These are phyloP conservation scores for Beroe ovata DNA, from an alignment of 37 sponge, comb jelly and placozoan species.

Conservation along the genomic window DNA sequence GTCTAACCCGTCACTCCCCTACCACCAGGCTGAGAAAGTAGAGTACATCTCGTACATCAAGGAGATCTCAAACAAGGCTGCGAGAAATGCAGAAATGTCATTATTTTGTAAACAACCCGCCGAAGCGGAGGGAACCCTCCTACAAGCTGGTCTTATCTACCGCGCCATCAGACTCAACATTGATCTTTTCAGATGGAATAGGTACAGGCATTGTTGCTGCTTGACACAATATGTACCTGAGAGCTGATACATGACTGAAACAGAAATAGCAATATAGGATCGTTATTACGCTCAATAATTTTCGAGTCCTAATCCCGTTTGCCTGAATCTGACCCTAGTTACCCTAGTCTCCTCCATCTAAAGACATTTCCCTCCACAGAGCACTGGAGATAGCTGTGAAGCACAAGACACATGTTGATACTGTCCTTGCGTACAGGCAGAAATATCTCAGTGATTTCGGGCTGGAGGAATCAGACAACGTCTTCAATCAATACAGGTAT, in stretches of 20 bases:
- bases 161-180: constrained; percentile 88
- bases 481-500: constrained; percentile 76
- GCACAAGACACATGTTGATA: constrained; percentile 96
- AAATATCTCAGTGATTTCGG: constrained; percentile 77
- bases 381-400: constrained; percentile 89
- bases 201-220: no score
- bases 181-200: constrained; percentile 86
- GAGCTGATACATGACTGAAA: no score
- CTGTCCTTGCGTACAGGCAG: constrained; percentile 88
- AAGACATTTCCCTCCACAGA: constrained; percentile 47
- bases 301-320: no score
- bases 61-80: constrained; percentile 71
- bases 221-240: background rate
- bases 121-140: constrained; percentile 85
- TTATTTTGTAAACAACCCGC: constrained; percentile 83
- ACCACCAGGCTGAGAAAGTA: constrained; percentile 83
- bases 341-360: background rate
- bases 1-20: no score
- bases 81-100: constrained; percentile 83
- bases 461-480: constrained; percentile 75
- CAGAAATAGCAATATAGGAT: no score
- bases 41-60: constrained; percentile 77
- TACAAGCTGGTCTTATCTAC: constrained; percentile 83
- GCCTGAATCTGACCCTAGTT: background rate
- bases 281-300: no score